Percentiles rank a stretch among this genome's conserved stretches.
Evolutionary conservation across 2,797 vertebrate genomes (phyloP).

Genomic region (Cuniculus paca): DNA sequence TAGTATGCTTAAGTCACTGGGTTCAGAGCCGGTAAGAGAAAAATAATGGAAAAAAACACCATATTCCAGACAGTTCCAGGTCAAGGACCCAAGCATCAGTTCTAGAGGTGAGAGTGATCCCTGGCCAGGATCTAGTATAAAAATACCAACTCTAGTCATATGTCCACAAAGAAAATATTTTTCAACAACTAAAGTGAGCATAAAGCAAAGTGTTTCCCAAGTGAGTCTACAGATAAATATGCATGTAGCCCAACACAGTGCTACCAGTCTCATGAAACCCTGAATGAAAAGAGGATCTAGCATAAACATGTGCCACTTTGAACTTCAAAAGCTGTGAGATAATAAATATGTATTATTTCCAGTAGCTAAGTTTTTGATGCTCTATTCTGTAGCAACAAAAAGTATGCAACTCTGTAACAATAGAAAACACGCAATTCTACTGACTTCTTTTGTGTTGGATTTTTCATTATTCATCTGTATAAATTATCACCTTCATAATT

Average conservation of each 20-base stretch:
- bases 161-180: neutral
- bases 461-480: neutral
- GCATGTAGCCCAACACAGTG: neutral
- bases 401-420: too few species aligned
- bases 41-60: neutral
- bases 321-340: neutral
- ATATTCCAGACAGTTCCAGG: neutral
- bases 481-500: neutral
- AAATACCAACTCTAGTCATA: neutral
- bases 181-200: neutral
- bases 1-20: too few species aligned
- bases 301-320: neutral
- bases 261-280: neutral
- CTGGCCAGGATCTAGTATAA: neutral
- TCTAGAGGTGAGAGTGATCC: neutral
- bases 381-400: neutral
- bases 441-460: neutral
- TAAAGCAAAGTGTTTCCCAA: neutral
- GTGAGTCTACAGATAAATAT: neutral
- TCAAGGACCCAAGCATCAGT: neutral
- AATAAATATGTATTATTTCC: too few species aligned
- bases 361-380: neutral
- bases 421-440: neutral
- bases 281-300: neutral
- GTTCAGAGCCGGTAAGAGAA: too few species aligned